A percentile compares a stretch with the other conserved stretches of the same genome.
Evolutionary conservation across 2,113 vertebrate species (phyloP).

Genomic region (Xiphias gladius): DNA sequence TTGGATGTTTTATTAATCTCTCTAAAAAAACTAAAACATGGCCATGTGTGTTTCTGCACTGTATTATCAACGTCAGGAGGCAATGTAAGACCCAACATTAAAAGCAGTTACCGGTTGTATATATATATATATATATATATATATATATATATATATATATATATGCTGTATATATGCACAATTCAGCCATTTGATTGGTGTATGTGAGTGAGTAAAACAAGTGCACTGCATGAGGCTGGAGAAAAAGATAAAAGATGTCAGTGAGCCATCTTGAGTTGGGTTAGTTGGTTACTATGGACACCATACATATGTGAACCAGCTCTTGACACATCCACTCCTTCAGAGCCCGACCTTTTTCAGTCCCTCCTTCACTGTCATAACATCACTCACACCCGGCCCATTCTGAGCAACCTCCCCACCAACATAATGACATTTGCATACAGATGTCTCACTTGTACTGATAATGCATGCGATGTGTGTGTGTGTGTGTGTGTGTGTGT

Average conservation of each 20-base stretch:
- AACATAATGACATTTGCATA: conserved; percentile 90
- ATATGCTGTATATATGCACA: too few species aligned
- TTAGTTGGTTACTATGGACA: conserved; percentile 68
- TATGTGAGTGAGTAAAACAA: conserved; percentile 29
- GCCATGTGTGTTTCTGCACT: conserved; percentile 2
- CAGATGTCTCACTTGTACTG: conserved; percentile 86
- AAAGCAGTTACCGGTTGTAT: too few species aligned
- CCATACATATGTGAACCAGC: conserved; percentile 60
- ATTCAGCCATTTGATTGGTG: too few species aligned
- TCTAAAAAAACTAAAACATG: not conserved
- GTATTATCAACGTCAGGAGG: conserved; percentile 5
- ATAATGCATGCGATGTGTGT: conserved; percentile 52
- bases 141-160: too few species aligned
- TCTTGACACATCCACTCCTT: conserved; percentile 71
- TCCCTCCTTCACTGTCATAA: conserved; percentile 74
- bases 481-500: conserved; percentile 25
- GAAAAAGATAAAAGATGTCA: conserved; percentile 43
- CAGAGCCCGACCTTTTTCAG: conserved; percentile 68
- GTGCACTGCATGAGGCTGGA: not conserved
- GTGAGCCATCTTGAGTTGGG: conserved; percentile 56
- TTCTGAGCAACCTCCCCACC: conserved; percentile 60
- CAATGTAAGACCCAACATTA: too few species aligned
- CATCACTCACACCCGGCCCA: conserved; percentile 68
- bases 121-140: too few species aligned
- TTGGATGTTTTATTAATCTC: conserved; percentile 32